These are phyloP conservation scores for Fragum fragum DNA, from an alignment of 2,888 invertebrate genomes.

Conservation along the genomic window DNA sequence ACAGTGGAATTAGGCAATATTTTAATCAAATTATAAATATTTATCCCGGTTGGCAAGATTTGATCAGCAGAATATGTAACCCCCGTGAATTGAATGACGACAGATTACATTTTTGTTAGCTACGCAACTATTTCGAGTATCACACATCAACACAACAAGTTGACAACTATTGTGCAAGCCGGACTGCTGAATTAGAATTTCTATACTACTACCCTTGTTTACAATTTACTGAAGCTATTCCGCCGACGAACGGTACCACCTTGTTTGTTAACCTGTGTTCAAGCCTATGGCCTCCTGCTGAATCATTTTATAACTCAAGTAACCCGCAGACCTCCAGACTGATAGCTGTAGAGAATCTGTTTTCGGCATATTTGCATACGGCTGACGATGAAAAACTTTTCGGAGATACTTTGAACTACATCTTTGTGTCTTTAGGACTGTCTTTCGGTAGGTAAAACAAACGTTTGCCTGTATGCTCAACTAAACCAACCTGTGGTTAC, in stretches of 20 bases:
- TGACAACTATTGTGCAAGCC: neutral
- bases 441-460: slow-evolving; percentile 10
- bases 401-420: slow-evolving; percentile 14
- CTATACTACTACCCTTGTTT: slow-evolving; percentile 19
- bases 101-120: neutral
- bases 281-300: slow-evolving; percentile 12
- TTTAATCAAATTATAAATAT: neutral
- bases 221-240: neutral
- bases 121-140: neutral
- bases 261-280: neutral
- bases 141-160: neutral
- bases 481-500: no score
- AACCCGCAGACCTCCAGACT: neutral
- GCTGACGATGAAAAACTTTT: slow-evolving; percentile 4
- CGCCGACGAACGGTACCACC: neutral
- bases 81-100: neutral
- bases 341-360: neutral
- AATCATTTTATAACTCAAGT: neutral
- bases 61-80: neutral
- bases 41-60: neutral
- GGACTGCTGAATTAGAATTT: neutral
- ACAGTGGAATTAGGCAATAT: neutral
- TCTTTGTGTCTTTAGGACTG: slow-evolving; percentile 3
- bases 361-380: neutral
- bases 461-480: no score